A percentile compares a stretch with the other conserved stretches of the same genome.
Conservation (phyloP, 2,888 invertebrate genomes). For the Pachymerium ferrugineum region DNA sequence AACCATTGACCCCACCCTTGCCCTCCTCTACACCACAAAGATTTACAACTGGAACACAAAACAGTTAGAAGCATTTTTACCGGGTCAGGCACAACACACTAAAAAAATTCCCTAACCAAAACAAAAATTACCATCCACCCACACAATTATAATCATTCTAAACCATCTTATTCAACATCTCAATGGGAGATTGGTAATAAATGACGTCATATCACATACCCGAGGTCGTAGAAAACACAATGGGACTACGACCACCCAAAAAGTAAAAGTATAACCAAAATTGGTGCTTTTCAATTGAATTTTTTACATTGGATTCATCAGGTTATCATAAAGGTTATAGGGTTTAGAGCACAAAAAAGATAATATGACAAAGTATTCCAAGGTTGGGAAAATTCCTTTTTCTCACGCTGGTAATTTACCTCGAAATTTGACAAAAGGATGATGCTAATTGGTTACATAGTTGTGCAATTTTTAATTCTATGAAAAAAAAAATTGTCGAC, state of each 20-base stretch:
- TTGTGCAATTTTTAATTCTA: conserved; percentile 17
- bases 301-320: background rate
- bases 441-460: background rate
- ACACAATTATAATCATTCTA: no score
- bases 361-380: background rate
- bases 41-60: background rate
- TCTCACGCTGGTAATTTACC: background rate
- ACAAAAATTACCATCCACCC: no score
- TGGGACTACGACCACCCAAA: background rate
- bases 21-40: no score
- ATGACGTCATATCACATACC: background rate
- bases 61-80: no score
- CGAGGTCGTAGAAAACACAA: background rate
- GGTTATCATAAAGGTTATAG: conserved; percentile 3
- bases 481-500: no score
- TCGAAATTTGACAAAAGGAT: background rate
- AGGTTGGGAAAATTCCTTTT: conserved; percentile 14
- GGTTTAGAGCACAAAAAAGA: background rate
- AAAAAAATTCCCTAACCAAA: no score
- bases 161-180: no score
- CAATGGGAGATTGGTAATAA: no score
- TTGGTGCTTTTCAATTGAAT: background rate
- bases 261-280: background rate
- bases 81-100: no score
- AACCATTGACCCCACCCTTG: background rate